Evolutionary conservation across 1,140 invertebrate genomes (phyloP), one percentile per base, ranked within the genome.

Genomic region (Drosophila takahashii): DNA sequence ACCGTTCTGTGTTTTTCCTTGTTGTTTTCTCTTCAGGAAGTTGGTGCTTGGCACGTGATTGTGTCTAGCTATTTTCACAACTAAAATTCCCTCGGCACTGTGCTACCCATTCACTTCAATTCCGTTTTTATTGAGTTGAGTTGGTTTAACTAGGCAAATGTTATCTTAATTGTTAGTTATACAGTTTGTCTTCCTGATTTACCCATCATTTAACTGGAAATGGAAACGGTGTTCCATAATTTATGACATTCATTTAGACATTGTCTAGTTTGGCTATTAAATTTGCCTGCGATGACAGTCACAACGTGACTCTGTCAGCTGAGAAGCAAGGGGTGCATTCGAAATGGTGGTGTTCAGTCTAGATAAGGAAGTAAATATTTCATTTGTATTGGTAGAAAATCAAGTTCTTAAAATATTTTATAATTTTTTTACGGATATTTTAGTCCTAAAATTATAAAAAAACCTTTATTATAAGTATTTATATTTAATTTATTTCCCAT

Each of bases 21-120:
- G 22, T 22, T 22, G 22, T 22, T 22, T 22, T 22, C 22, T 70
- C 32, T 18, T 13, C 18, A 36, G 42, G 10, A 75, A 77, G 72
- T 77, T 77, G 61, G 73, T 77, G 73, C 73, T 77, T 67, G 73
- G 73, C 72, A 77, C 73, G 56, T 58, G 62, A 60, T 69, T 67
- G 41, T 58, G 27, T 64, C 53, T 59, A 32, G 57, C 53, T 61
- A 41, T 47, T 51, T 41, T 5, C 6, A 8, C 37, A 65, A 42
- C 64, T 42, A 10, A 26, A 42, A 62, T 47, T 62, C 22, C 41
- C n/a, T 8, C 16, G 4, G 32, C 18, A 18, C 9, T 27, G 37
- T 10, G 26, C 7, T 15, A 42, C 7, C 15, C 29, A 15, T 51
- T 34, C 10, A 9, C 13, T 16, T 37, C 34, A 70, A 70, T 70